phyloP scores from a whole-genome alignment of 2,888 invertebrate species.

The Acanthosoma haemorrhoidale region DNA sequence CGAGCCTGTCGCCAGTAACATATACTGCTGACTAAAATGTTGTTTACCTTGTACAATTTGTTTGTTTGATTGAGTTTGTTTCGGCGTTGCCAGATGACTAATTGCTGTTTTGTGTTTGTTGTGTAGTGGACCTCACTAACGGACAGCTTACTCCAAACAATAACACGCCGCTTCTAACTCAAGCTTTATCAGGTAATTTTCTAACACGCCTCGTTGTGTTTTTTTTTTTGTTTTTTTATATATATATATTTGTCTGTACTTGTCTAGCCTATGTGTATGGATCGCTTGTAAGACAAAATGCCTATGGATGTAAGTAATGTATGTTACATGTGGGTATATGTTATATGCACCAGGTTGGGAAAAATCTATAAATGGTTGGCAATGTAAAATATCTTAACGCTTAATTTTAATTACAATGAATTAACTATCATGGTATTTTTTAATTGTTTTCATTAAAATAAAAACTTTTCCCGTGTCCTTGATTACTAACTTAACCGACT shows the following conservation, averaged over 20 bases:
- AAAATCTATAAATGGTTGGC: no score
- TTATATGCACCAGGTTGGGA: no score
- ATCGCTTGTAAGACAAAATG: no score
- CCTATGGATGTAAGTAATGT: no score
- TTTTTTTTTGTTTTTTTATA: neutral
- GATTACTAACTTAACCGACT: no score
- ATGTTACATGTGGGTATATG: no score
- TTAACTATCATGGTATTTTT: no score
- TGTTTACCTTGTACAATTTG: neutral
- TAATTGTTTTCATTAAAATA: no score
- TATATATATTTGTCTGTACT: neutral
- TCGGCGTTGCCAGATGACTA: neutral
- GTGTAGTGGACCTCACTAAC: conserved; percentile 86
- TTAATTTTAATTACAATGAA: no score
- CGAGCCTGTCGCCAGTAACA: neutral
- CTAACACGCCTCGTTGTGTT: neutral
- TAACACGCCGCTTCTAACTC: conserved; percentile 91
- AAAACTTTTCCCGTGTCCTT: no score
- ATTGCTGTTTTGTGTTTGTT: conserved; percentile 25
- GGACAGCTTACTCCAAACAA: conserved; percentile 94
- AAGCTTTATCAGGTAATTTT: conserved; percentile 85
- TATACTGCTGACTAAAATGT: neutral
- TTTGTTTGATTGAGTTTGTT: neutral
- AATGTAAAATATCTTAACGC: no score
- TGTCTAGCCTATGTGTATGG: no score